A percentile compares a stretch with the other conserved stretches of the same genome.
Evolutionary conservation across 2,797 vertebrate species (phyloP).

Genomic region (Smutsia temminckii): DNA sequence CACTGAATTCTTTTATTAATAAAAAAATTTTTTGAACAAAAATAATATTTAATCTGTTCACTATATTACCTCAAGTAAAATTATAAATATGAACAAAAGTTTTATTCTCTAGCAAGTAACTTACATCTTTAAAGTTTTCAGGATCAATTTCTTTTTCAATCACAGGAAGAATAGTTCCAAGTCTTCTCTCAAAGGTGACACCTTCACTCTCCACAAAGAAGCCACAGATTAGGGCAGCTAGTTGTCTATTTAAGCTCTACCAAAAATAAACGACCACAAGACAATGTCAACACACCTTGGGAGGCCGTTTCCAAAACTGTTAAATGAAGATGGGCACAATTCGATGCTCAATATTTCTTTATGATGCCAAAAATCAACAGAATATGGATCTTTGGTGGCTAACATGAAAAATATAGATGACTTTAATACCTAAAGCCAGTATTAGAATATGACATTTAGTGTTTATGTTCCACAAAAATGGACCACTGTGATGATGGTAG

Average conservation of each 20-base stretch:
- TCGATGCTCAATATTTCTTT: not conserved
- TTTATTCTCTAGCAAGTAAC: slow-evolving; percentile 67
- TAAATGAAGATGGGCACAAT: not conserved
- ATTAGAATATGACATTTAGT: not conserved
- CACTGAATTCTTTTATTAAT: not conserved
- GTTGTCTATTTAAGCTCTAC: slow-evolving; percentile 87
- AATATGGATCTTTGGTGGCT: not conserved
- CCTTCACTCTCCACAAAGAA: slow-evolving; percentile 94
- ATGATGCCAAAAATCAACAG: not conserved
- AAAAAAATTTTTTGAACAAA: not conserved
- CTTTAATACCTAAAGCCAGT: not conserved
- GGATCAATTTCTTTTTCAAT: slow-evolving; percentile 92
- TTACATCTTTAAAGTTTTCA: slow-evolving; percentile 91
- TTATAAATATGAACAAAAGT: not conserved
- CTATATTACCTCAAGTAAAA: not conserved
- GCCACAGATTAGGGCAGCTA: slow-evolving; percentile 93
- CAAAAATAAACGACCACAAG: slow-evolving; percentile 46
- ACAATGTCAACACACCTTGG: not conserved
- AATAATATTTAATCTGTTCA: not conserved
- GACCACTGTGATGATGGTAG: not conserved
- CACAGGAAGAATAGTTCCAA: slow-evolving; percentile 88
- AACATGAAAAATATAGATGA: not conserved
- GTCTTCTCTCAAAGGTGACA: slow-evolving; percentile 87
- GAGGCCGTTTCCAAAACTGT: not conserved
- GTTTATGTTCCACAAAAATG: not conserved